Evolutionary conservation across 2,888 invertebrate species (phyloP), one percentile per base, ranked within the genome.

Genomic region (Amiota communis): DNA sequence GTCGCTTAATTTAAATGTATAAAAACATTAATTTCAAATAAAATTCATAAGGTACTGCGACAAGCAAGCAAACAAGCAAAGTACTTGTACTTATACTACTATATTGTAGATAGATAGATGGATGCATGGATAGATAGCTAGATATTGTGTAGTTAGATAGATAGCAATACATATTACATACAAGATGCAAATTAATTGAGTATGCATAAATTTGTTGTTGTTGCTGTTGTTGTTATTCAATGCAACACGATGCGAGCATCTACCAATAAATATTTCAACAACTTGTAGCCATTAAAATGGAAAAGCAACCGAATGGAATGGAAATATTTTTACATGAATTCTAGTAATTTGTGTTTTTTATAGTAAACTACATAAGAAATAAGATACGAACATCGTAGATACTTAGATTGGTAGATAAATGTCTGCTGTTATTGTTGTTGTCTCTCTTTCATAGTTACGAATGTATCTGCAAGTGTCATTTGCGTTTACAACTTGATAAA

Each of bases 11-110:
- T 76, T 77, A 77, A 83, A 36, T 36, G 79, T 78, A 84, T 78
- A 79, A 82, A 82, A 84, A 83, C 85, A 82, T 81, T 81, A 78
- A 72, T 76, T 56, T 56, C 76, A 80, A 76, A 76, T 71, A 79
- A 15, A 59, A 11, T 36, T 36, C 36, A 15, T 53, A 53, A 53
- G 53, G n/a, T n/a, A n/a, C n/a, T n/a, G n/a, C n/a, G n/a, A n/a
- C n/a, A n/a, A n/a, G n/a, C n/a, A n/a, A n/a, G n/a, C n/a, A n/a
- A n/a, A n/a, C n/a, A n/a, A n/a, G n/a, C n/a, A 15, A 13, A 53
- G n/a, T 53, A 36, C 36, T 36, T 36, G 36, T 6, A 36, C 36
- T 6, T 36, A 23, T 23, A 23, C 23, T 23, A 23, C 23, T 23
- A 23, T 23, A 23, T 23, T 23, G 23, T 23, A 23, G 23, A 23